These are phyloP conservation scores for Brachionus angularis DNA, from an alignment of 1,140 invertebrate species.

Conservation along the genomic window DNA sequence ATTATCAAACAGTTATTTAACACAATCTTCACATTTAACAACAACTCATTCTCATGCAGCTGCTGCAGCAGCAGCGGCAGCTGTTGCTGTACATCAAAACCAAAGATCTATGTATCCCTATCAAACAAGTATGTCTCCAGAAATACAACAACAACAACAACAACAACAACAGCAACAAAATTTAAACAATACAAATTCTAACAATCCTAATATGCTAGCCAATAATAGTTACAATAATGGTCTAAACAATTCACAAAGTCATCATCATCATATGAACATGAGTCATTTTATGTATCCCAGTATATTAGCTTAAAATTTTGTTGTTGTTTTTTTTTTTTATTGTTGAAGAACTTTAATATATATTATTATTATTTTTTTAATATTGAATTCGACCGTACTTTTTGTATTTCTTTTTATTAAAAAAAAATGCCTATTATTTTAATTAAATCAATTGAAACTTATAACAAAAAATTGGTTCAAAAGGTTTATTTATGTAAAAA, in stretches of 20 bases:
- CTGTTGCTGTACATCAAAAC: neutral
- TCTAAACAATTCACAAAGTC: neutral
- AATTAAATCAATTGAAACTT: too few relatives aligned
- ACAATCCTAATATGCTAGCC: neutral
- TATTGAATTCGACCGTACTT: too few relatives aligned
- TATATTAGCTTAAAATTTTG: constrained; percentile 9
- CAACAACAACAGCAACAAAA: constrained; percentile 23
- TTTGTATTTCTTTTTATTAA: too few relatives aligned
- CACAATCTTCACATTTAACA: constrained; percentile 3
- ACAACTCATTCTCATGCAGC: neutral
- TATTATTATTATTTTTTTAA: too few relatives aligned
- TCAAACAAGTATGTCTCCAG: constrained; percentile 10
- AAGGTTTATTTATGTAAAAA: too few relatives aligned
- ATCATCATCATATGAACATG: constrained; percentile 37
- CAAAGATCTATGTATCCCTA: constrained; percentile 31
- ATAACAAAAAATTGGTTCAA: too few relatives aligned
- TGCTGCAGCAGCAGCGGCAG: constrained; percentile 11
- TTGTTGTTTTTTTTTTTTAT: neutral
- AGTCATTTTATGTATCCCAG: constrained; percentile 43
- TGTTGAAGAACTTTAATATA: too few relatives aligned
- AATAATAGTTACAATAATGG: neutral
- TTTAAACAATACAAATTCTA: too few relatives aligned
- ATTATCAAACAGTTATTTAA: constrained; percentile 28
- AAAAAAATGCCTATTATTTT: too few relatives aligned
- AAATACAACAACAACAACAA: constrained; percentile 8